Evolutionary conservation across 2,888 invertebrate species (phyloP).

Genomic region (Prosopocoilus inquinatus): DNA sequence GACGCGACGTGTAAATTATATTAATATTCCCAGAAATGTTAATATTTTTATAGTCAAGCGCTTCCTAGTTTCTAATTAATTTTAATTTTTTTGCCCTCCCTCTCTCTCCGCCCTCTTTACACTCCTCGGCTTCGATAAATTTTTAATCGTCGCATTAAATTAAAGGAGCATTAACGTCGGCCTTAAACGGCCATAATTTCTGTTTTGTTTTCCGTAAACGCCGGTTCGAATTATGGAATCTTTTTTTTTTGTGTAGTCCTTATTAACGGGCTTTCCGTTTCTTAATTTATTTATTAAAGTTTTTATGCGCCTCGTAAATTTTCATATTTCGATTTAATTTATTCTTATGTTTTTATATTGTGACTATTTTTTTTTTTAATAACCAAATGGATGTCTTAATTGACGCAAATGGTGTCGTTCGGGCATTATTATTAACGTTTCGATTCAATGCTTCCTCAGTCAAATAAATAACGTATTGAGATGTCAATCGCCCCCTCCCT

Average conservation of each 20-base stretch:
- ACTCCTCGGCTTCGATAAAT: background rate
- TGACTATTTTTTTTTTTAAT: conserved; percentile 1
- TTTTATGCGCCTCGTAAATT: conserved; percentile 5
- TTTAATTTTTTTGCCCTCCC: background rate
- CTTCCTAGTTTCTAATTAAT: conserved; percentile 3
- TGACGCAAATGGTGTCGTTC: too few species aligned
- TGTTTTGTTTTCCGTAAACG: too few species aligned
- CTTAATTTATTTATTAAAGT: conserved; percentile 9
- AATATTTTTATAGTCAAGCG: conserved; percentile 7
- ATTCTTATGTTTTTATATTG: conserved; percentile 9
- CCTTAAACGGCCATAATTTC: too few species aligned
- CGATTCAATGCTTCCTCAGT: too few species aligned
- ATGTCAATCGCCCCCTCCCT: too few species aligned
- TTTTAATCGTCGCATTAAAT: background rate
- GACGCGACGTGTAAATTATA: conserved; percentile 28
- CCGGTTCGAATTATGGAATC: too few species aligned
- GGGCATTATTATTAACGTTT: too few species aligned
- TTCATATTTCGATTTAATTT: conserved; percentile 13
- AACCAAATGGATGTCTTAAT: too few species aligned
- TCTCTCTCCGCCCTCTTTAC: too few species aligned
- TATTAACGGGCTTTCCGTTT: conserved; percentile 5
- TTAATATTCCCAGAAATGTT: conserved; percentile 22
- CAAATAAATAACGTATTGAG: too few species aligned
- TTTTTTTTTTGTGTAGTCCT: conserved; percentile 5
- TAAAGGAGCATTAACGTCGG: background rate